phyloP scores from a whole-genome alignment of 2,888 invertebrate genomes.

The Charanyca ferruginea region DNA sequence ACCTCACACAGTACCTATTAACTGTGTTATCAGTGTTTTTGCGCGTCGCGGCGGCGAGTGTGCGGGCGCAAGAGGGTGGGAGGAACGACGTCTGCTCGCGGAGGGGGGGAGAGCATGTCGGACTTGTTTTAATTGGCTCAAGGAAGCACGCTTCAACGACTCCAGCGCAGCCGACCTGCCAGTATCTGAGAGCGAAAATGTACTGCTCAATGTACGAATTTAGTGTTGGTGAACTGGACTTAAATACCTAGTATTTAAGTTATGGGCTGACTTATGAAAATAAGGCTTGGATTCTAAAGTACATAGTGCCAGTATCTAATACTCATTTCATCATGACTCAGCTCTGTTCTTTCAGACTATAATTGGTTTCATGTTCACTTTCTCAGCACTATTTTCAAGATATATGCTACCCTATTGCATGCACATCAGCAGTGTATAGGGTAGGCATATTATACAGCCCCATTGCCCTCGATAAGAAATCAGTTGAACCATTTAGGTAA shows the following conservation, averaged over 20 bases:
- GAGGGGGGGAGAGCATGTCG: slow-evolving; percentile 60
- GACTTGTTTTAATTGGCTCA: slow-evolving; percentile 83
- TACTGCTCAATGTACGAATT: slow-evolving; percentile 57
- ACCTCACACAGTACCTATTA: slow-evolving; percentile 52
- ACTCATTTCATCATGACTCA: neutral
- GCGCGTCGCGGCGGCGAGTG: slow-evolving; percentile 61
- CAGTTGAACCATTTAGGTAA: neutral
- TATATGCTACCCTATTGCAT: too few relatives aligned
- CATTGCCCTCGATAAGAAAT: slow-evolving; percentile 1
- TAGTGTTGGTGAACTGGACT: slow-evolving; percentile 23
- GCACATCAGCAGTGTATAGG: too few relatives aligned
- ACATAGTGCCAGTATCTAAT: neutral
- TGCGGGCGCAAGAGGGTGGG: slow-evolving; percentile 39
- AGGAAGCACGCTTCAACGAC: slow-evolving; percentile 85
- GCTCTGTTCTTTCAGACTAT: neutral
- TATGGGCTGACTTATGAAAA: slow-evolving; percentile 7
- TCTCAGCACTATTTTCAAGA: neutral
- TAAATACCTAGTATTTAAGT: neutral
- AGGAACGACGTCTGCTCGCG: slow-evolving; percentile 17
- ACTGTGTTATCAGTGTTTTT: slow-evolving; percentile 73
- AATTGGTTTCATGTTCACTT: too few relatives aligned
- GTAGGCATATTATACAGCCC: too few relatives aligned
- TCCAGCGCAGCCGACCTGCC: slow-evolving; percentile 69
- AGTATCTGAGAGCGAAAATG: slow-evolving; percentile 65
- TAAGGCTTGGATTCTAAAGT: neutral